These are phyloP conservation scores for Sycobia sp. DNA, from an alignment of 1,140 invertebrate species.

Conservation along the genomic window DNA sequence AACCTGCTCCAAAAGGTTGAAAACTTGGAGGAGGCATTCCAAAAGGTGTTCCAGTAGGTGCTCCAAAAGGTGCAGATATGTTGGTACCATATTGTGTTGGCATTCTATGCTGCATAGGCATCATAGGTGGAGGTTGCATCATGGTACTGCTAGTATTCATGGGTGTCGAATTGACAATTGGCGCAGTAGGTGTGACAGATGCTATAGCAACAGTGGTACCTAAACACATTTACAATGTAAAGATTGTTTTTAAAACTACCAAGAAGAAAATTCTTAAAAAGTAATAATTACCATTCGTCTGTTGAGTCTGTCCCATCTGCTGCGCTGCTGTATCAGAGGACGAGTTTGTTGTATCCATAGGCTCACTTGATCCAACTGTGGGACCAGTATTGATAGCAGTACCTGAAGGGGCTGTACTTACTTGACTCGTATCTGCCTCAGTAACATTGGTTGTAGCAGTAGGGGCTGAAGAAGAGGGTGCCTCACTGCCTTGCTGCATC, in stretches of 20 bases:
- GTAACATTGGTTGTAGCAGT: slow-evolving; percentile 43
- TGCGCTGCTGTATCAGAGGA: slow-evolving; percentile 32
- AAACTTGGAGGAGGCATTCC: slow-evolving; percentile 73
- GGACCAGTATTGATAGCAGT: slow-evolving; percentile 47
- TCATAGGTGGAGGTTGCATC: slow-evolving; percentile 65
- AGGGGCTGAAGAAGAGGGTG: slow-evolving; percentile 13
- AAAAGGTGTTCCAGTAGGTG: slow-evolving; percentile 64
- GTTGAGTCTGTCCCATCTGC: slow-evolving; percentile 41
- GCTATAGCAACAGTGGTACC: slow-evolving; percentile 25
- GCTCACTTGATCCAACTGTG: slow-evolving; percentile 45
- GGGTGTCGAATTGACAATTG: slow-evolving; percentile 32
- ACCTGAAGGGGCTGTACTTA: slow-evolving; percentile 44
- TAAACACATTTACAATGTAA: neutral
- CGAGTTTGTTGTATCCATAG: slow-evolving; percentile 27
- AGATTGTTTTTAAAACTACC: neutral
- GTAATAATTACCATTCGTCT: slow-evolving; percentile 31
- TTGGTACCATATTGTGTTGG: slow-evolving; percentile 66
- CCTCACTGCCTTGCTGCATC: slow-evolving; percentile 26
- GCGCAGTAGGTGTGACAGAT: slow-evolving; percentile 31
- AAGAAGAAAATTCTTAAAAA: too few species aligned
- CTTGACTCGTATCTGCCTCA: slow-evolving; percentile 49
- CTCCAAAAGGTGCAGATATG: slow-evolving; percentile 64
- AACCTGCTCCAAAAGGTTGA: slow-evolving; percentile 56
- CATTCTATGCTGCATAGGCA: slow-evolving; percentile 67
- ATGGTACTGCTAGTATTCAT: slow-evolving; percentile 56